These are phyloP conservation scores for Neoarius graeffei DNA, from an alignment of 2,113 vertebrate genomes.

Conservation along the genomic window DNA sequence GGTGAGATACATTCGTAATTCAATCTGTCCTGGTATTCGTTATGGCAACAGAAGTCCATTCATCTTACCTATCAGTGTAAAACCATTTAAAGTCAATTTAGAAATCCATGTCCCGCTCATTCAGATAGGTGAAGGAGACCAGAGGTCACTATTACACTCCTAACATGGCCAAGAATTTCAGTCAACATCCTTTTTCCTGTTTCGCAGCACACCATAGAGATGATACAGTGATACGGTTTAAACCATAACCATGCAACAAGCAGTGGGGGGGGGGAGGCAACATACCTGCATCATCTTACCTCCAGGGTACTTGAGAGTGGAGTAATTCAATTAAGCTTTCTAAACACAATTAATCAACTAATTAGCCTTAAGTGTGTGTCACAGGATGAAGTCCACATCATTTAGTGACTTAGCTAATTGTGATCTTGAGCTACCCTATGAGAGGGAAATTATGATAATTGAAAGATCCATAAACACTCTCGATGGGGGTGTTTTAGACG, in stretches of 20 bases:
- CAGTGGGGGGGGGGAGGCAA: not conserved
- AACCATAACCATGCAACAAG: constrained; percentile 24
- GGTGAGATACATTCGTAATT: constrained; percentile 55
- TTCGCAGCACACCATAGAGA: constrained; percentile 47
- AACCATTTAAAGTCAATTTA: constrained; percentile 74
- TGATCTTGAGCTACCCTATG: constrained; percentile 32
- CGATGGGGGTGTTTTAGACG: constrained; percentile 3
- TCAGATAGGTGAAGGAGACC: constrained; percentile 64
- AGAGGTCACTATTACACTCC: constrained; percentile 72
- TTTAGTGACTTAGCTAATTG: constrained; percentile 57
- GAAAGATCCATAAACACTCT: constrained; percentile 30
- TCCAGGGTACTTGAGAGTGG: constrained; percentile 40
- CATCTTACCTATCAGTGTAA: constrained; percentile 74
- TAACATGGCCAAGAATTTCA: constrained; percentile 70
- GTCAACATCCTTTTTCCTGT: constrained; percentile 62
- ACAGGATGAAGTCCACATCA: constrained; percentile 49
- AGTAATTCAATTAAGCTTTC: constrained; percentile 55
- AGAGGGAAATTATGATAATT: constrained; percentile 29
- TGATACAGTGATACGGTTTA: not conserved
- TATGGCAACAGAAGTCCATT: constrained; percentile 61
- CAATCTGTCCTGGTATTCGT: constrained; percentile 66
- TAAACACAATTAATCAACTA: constrained; percentile 63
- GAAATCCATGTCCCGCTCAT: constrained; percentile 68
- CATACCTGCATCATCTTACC: constrained; percentile 44
- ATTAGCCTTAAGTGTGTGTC: constrained; percentile 57